Base-by-base conservation (phyloP, 2,113 vertebrate species). In the Dunckerocampus dactyliophorus region DNA sequence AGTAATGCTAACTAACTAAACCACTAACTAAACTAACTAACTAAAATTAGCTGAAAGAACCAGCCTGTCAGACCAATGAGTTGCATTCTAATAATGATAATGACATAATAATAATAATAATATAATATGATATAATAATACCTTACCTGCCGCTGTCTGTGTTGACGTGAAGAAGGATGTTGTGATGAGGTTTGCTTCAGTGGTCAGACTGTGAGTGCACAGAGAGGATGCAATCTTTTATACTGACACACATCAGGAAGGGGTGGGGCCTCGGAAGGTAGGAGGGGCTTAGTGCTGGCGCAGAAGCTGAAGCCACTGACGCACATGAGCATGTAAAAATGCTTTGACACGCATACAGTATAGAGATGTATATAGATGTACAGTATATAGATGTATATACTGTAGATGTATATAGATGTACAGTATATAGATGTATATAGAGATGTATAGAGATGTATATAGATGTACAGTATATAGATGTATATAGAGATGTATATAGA, bases 81-180 rank as follows among this genome's bases (percentile, higher is more conserved):
- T 31, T 9, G 7, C 8, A 53, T 34, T 19, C 15, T 31, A 56
- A 56, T 3, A 21, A 1, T 56, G 6, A 14, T 39, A 19, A 17
- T 16, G 1, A 19, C 7, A 34, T 43, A 55, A 19, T n/a, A 1
- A 19, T 43, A 55, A 21, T 28, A 42, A 56, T 7, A 14, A 1
- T 42, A 13, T 6, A 28, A n/a, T n/a, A n/a, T n/a, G n/a, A n/a
- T n/a, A n/a, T n/a, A 24, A 17, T n/a, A 1, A 19, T 37, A 55
- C 3, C 81, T 81, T 85, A 88, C 87, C 85, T 85, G 74, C 80
- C 67, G 76, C 43, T 57, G n/a, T 57, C 56, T 63, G 14, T 31
- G 61, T 22, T 28, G 31, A 73, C 17, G 17, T 74, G 71, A 60
- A 74, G 80, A 75, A 43, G 7, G 54, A 20, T 8, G 34, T 3